phyloP scores from a whole-genome alignment of 2,113 vertebrate genomes.

The Xerus inauris region DNA sequence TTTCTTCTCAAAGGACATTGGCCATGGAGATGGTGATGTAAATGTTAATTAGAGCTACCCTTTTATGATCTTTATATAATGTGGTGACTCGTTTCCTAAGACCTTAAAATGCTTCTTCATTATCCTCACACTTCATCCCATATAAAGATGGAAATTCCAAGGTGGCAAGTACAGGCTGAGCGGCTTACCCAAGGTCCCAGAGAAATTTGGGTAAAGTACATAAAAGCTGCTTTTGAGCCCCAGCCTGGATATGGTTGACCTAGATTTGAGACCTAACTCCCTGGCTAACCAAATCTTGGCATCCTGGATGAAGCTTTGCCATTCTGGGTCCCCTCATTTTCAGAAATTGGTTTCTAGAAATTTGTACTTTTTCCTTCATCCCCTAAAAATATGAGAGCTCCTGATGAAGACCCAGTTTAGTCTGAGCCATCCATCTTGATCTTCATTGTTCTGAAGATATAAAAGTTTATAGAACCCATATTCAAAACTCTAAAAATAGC shows the following conservation, averaged over 20 bases:
- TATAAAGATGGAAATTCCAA: not conserved
- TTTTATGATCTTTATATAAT: slow-evolving; percentile 62
- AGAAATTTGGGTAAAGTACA: fast-evolving
- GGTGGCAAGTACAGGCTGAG: not conserved
- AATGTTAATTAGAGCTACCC: slow-evolving; percentile 40
- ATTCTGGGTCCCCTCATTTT: slow-evolving; percentile 15
- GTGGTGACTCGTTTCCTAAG: slow-evolving; percentile 10
- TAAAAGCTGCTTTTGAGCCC: not conserved
- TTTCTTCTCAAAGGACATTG: slow-evolving; percentile 56
- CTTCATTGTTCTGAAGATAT: slow-evolving; percentile 42
- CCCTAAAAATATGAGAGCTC: slow-evolving; percentile 17
- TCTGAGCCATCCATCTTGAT: slow-evolving; percentile 35
- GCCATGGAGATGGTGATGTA: not conserved
- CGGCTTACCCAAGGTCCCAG: not conserved
- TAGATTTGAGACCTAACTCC: not conserved
- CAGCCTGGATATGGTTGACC: not conserved
- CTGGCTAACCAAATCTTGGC: not conserved
- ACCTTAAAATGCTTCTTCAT: slow-evolving; percentile 6
- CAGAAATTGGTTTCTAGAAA: slow-evolving; percentile 32
- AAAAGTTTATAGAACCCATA: slow-evolving; percentile 2
- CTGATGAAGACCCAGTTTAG: not conserved
- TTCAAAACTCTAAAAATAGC: slow-evolving; percentile 70
- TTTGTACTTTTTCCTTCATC: not conserved
- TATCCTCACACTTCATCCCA: not conserved
- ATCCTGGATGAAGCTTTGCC: not conserved